These are phyloP conservation scores for Brachymystax lenok DNA, from an alignment of 2,797 vertebrate genomes.

Conservation along the genomic window DNA sequence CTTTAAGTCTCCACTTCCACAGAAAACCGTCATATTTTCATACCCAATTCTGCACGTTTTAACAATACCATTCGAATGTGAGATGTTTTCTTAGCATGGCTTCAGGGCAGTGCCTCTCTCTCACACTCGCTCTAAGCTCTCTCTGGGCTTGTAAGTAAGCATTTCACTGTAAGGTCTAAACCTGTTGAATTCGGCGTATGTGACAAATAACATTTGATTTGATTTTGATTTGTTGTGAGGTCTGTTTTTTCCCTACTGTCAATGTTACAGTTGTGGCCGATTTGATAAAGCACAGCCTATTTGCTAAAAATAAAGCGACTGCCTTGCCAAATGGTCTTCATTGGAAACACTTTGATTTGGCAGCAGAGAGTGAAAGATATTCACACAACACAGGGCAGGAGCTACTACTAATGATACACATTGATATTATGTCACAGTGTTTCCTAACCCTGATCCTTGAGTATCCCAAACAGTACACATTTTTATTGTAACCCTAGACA, in stretches of 20 bases:
- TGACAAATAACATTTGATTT: too few species aligned
- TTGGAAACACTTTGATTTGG: slow-evolving; percentile 4
- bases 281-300: background rate
- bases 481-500: too few species aligned
- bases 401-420: too few species aligned
- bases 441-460: too few species aligned
- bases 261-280: background rate
- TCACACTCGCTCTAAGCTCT: too few species aligned
- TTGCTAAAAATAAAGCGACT: background rate
- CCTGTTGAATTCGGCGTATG: too few species aligned
- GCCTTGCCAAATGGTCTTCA: background rate
- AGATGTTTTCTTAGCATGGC: background rate
- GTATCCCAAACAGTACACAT: too few species aligned
- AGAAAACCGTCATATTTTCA: background rate
- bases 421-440: too few species aligned
- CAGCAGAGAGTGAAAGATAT: slow-evolving; percentile 18
- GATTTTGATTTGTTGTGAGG: background rate
- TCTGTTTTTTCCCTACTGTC: background rate
- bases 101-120: background rate
- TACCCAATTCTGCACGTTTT: background rate
- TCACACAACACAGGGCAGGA: too few species aligned
- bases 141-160: background rate
- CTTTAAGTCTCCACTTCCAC: background rate
- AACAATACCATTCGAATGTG: background rate
- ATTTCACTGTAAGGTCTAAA: too few species aligned